phyloP scores from a whole-genome alignment of 2,888 invertebrate genomes.

The Diadromus collaris region DNA sequence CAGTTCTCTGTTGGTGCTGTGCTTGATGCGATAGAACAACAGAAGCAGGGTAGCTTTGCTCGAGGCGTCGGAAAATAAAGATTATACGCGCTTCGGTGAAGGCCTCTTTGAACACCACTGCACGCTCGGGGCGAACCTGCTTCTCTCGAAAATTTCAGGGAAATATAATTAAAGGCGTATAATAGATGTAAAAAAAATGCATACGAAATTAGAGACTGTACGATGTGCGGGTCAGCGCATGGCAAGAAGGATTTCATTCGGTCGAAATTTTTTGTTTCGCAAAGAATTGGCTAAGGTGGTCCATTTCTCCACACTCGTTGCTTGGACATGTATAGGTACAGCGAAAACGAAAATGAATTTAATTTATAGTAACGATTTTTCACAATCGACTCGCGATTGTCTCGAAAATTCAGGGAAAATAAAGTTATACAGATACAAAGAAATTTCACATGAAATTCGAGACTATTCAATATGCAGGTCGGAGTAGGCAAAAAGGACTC shows the following conservation, averaged over 20 bases:
- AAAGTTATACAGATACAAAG: too few relatives aligned
- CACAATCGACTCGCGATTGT: too few relatives aligned
- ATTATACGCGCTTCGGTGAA: background rate
- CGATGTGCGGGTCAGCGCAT: background rate
- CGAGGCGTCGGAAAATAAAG: slow-evolving; percentile 3
- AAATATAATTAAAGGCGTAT: background rate
- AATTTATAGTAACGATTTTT: too few relatives aligned
- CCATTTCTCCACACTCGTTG: too few relatives aligned
- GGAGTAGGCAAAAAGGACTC: too few relatives aligned
- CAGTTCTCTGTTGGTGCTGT: background rate
- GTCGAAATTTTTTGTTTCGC: background rate
- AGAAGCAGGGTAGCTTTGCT: slow-evolving; percentile 15
- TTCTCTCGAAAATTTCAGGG: background rate
- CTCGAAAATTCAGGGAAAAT: too few relatives aligned
- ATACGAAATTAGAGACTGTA: background rate
- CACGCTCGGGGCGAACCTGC: background rate
- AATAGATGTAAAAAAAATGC: background rate
- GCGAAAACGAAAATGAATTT: too few relatives aligned
- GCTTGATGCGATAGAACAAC: slow-evolving; percentile 9
- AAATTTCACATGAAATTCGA: too few relatives aligned
- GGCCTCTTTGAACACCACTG: slow-evolving; percentile 25
- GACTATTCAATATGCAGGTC: too few relatives aligned
- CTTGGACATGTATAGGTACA: too few relatives aligned
- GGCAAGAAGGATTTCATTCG: background rate
- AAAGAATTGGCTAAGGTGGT: too few relatives aligned